Evolutionary conservation across 2,113 vertebrate genomes (phyloP), one percentile per base, ranked within the genome.

Genomic region (Mus musculus): DNA sequence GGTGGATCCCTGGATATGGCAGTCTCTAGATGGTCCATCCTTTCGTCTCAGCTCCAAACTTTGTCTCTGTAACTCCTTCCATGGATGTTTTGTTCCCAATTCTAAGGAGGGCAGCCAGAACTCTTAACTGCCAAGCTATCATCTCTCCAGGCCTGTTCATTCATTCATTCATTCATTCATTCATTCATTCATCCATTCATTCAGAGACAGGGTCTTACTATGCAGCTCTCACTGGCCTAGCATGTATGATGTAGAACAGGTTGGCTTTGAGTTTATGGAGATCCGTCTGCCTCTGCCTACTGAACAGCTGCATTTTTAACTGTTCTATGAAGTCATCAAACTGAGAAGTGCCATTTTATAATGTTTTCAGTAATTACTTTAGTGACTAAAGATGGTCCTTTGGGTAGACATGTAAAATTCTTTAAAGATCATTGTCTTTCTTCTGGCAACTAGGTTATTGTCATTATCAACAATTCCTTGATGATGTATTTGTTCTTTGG

Each of bases 331-430:
- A 14, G 26, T 87, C 56, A 85, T 46, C 92, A 93, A 91, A 52
- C 52, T 59, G 92, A 89, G 39, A 59, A 20, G 24, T 49, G 26
- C 30, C 75, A 63, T 88, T 95, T 96, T 84, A 78, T 92, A 59
- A 49, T 87, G 39, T 94, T 93, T 88, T 77, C 30, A 72, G n/a
- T 75, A 69, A 95, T 95, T 81, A 88, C 52, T 80, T 89, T 86
- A 95, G 87, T 46, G 61, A 20, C 61, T 90, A 3, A 46, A 91
- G 90, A 78, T 67, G 90, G 46, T 93, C 80, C 61, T 87, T 81
- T 93, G 84, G 85, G 26, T 93, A 3, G 28, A 69, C 46, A 77
- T 59, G 9, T 61, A 89, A 91, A 78, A 63, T 82, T 90, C 36
- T 95, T 96, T 89, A 76, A 49, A 42, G 88, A 75, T 80, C 59